Evolutionary conservation across 92 coral and sea anemone species (phyloP), one percentile per base, ranked within the genome.

Genomic region (Phenganax subtilis): DNA sequence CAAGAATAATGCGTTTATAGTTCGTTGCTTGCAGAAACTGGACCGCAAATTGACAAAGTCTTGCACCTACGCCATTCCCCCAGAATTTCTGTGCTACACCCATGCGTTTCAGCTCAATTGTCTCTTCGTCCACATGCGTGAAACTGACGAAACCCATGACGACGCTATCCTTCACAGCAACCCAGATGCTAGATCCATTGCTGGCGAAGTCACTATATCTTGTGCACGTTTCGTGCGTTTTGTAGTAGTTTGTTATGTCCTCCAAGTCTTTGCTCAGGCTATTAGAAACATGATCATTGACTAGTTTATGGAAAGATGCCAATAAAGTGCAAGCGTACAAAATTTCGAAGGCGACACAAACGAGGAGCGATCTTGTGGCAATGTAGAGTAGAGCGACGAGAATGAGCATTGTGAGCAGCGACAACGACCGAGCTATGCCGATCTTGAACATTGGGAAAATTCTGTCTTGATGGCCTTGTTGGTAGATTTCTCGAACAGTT

Each of bases 151-250:
- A 90, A 8, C 91, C 94, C 71, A 85, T 86, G 54, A 90, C 83
- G 52, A 68, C 70, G 30, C 83, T 87, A 47, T 81, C 82, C 9
- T 72, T 62, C 61, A 88, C 88, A 55, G 86, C 89, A 20, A 90
- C 91, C 94, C 94, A 90, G 63, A 90, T 88, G 55, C 88, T 88
- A 9, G 91, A 88, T 31, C 87, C 91, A 55, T 90, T 89, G 9
- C 47, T 82, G 7, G 90, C 57, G 30, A 79, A 79, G 44, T 79
- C 83, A 65, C 74, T 79, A 54, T 47, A 63, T 55, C 62, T 62
- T 25, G 57, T 65, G 17, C 74, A 79, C 9, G 51, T 63, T 54
- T 79, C 83, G 31, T 79, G 83, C 1, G 87, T 81, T 69, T 82
- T 88, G 80, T 90, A 90, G 65, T 66, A 84, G 28, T 79, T 47